Evolutionary conservation across 2,888 invertebrate genomes (phyloP).

Genomic region (Mythimna impura): DNA sequence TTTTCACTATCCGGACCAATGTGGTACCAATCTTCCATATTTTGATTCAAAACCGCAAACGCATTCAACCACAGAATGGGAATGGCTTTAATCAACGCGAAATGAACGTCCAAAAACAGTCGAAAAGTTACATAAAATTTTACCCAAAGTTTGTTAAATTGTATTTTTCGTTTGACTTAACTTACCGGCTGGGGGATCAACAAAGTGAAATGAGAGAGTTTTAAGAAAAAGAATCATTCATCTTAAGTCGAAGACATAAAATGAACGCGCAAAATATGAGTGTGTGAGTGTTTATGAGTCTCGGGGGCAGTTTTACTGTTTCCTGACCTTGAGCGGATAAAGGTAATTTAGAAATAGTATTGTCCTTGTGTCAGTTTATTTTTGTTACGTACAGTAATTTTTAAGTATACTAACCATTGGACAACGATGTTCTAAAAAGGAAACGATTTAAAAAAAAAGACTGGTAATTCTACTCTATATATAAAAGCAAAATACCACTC

Average conservation of each 20-base stretch:
- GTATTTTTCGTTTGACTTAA: conserved; percentile 75
- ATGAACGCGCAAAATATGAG: neutral
- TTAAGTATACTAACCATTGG: too few relatives aligned
- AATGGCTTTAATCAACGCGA: conserved; percentile 72
- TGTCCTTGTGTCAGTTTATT: too few relatives aligned
- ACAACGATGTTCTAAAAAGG: too few relatives aligned
- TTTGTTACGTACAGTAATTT: too few relatives aligned
- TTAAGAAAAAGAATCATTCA: conserved; percentile 12
- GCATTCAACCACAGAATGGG: conserved; percentile 49
- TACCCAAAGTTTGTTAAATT: conserved; percentile 72
- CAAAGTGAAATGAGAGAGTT: conserved; percentile 68
- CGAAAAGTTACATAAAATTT: conserved; percentile 72
- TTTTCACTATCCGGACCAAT: conserved; percentile 20
- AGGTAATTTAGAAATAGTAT: too few relatives aligned
- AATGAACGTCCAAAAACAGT: conserved; percentile 69
- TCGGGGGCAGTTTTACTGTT: too few relatives aligned
- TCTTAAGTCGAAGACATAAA: neutral
- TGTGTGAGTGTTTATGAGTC: too few relatives aligned
- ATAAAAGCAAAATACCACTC: too few relatives aligned
- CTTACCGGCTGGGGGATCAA: conserved; percentile 64
- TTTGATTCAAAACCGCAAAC: conserved; percentile 14
- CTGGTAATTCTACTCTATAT: too few relatives aligned
- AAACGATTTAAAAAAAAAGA: too few relatives aligned
- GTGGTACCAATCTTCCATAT: conserved; percentile 25
- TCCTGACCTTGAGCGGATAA: too few relatives aligned